phyloP scores from a whole-genome alignment of 2,113 vertebrate genomes.

The Epinephelus lanceolatus region DNA sequence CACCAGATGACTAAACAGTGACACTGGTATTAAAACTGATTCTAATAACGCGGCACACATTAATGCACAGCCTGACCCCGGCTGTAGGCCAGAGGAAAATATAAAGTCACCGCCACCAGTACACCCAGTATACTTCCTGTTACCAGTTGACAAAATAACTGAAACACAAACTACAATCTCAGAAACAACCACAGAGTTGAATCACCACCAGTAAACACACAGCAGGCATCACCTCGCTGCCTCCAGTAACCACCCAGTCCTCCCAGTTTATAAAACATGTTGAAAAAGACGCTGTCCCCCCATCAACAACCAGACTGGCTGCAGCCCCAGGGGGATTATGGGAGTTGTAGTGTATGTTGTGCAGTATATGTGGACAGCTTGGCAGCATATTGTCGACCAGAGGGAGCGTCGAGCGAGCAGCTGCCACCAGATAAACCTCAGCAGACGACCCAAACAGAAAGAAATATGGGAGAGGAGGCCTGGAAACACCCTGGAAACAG shows the following conservation, averaged over 20 bases:
- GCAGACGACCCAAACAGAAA: constrained; percentile 32
- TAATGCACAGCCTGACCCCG: too few relatives aligned
- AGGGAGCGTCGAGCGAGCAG: constrained; percentile 68
- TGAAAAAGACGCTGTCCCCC: background rate
- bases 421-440: constrained; percentile 70
- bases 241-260: too few relatives aligned
- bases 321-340: constrained; percentile 46
- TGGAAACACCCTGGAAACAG: constrained; percentile 40
- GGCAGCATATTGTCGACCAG: constrained; percentile 76
- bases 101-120: too few relatives aligned
- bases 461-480: constrained; percentile 36
- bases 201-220: background rate
- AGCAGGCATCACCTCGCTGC: background rate
- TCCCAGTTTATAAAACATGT: too few relatives aligned
- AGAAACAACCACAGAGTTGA: too few relatives aligned
- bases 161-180: background rate
- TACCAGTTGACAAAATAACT: background rate
- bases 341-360: constrained; percentile 49
- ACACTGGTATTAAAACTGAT: too few relatives aligned
- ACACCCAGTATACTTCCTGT: too few relatives aligned
- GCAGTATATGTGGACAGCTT: constrained; percentile 60
- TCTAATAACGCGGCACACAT: too few relatives aligned
- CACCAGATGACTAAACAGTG: too few relatives aligned
- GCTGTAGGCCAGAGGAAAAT: too few relatives aligned
- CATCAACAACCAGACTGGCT: constrained; percentile 3